Base-by-base conservation (phyloP, 2,888 invertebrate species). In the Congeria kusceri region DNA sequence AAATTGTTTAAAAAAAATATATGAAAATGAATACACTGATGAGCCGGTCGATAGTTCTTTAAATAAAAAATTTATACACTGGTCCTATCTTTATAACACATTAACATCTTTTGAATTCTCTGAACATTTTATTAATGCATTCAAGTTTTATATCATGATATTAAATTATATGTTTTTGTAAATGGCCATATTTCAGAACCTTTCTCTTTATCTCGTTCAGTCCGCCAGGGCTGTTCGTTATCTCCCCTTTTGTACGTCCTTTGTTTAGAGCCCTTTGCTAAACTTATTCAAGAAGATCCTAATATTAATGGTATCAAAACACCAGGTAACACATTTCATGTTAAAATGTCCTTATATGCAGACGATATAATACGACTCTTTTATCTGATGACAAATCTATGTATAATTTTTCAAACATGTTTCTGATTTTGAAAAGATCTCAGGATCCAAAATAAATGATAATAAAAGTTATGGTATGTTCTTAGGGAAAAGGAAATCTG, bases 21-120 rank as follows among this genome's bases (percentile, higher is more conserved):
- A n/a, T n/a, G n/a, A n/a, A n/a, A n/a, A n/a, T n/a, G n/a, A n/a
- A n/a, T n/a, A n/a, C n/a, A n/a, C n/a, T n/a, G n/a, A n/a, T n/a
- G n/a, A n/a, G n/a, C n/a, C n/a, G n/a, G n/a, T n/a, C n/a, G n/a
- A n/a, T n/a, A n/a, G n/a, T n/a, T n/a, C n/a, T n/a, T n/a, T n/a
- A n/a, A n/a, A n/a, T n/a, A n/a, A n/a, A n/a, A n/a, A n/a, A n/a
- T n/a, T n/a, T n/a, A n/a, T n/a, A n/a, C n/a, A n/a, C n/a, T 78
- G 81, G 61, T 59, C 72, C n/a, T 87, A 68, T 67, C 13, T 87
- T 25, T 82, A 80, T 71, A 57, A 78, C 47, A 65, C 66, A n/a
- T 49, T 87, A 32, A 11, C 64, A 27, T 32, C 64, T 9, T 85
- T 80, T 68, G 84, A 84, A 13, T 84, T 87, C 77, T 70, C 79